Evolutionary conservation across 2,888 invertebrate genomes (phyloP).

Genomic region (Eumerus sabulonum): DNA sequence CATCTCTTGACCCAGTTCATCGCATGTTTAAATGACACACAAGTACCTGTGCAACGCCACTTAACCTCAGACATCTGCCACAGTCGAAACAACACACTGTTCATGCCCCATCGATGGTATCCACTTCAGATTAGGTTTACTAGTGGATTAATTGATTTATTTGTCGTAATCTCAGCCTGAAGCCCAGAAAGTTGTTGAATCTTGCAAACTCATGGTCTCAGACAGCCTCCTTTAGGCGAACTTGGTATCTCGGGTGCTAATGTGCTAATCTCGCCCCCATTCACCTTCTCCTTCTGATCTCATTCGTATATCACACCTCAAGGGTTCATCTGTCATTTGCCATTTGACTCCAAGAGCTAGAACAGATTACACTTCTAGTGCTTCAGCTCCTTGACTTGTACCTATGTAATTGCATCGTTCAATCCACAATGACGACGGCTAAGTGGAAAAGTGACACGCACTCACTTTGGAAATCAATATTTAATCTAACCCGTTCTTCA

Average conservation of each 20-base stretch:
- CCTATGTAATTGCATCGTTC: constrained; percentile 1
- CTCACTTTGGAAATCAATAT: constrained; percentile 32
- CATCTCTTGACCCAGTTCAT: constrained; percentile 39
- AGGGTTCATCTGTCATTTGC: too few species aligned
- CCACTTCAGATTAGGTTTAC: constrained; percentile 15
- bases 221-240: background rate
- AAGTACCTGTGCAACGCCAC: constrained; percentile 20
- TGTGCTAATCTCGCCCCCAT: constrained; percentile 9
- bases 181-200: constrained; percentile 5
- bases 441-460: too few species aligned
- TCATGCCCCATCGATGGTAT: background rate
- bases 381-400: background rate
- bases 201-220: constrained; percentile 19
- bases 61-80: constrained; percentile 14
- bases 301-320: too few species aligned
- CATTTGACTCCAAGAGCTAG: too few species aligned
- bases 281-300: too few species aligned
- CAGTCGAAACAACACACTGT: constrained; percentile 21
- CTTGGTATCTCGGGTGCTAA: background rate
- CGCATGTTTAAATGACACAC: constrained; percentile 22
- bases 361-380: too few species aligned
- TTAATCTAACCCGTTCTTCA: too few species aligned
- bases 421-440: background rate
- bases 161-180: constrained; percentile 13
- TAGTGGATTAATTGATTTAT: constrained; percentile 3